These are phyloP conservation scores for Rhynchopsitta pachyrhyncha DNA, from an alignment of 2,113 vertebrate species.

Conservation along the genomic window DNA sequence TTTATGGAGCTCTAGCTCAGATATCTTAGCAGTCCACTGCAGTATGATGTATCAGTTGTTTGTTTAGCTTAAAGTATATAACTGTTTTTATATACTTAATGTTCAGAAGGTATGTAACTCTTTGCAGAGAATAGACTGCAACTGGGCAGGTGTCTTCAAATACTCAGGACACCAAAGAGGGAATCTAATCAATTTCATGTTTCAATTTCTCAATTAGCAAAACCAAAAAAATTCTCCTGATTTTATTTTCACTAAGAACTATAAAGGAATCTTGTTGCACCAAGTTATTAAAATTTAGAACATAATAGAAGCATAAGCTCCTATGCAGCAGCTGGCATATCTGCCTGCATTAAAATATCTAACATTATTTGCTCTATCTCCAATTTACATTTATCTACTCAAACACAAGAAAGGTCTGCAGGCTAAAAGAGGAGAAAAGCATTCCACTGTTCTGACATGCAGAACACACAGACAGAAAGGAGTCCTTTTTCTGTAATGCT, in stretches of 20 bases:
- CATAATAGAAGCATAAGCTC: slow-evolving; percentile 64
- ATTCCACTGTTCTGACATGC: background rate
- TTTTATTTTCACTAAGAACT: slow-evolving; percentile 41
- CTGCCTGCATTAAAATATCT: slow-evolving; percentile 67
- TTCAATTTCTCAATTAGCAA: background rate
- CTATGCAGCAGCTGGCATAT: slow-evolving; percentile 56
- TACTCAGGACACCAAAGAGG: background rate
- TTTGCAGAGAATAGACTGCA: background rate
- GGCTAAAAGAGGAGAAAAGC: slow-evolving; percentile 56
- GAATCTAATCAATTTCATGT: background rate
- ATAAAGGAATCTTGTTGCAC: slow-evolving; percentile 32
- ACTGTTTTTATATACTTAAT: background rate
- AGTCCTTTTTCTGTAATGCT: slow-evolving; percentile 50
- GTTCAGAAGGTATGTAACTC: background rate
- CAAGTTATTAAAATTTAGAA: slow-evolving; percentile 66
- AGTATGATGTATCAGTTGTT: background rate
- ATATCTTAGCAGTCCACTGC: background rate
- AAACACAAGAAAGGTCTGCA: slow-evolving; percentile 65
- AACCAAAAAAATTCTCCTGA: background rate
- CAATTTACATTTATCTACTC: slow-evolving; percentile 73
- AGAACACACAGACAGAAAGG: slow-evolving; percentile 37
- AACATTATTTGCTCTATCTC: slow-evolving; percentile 68
- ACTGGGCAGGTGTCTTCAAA: fast-evolving
- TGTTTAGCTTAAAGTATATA: background rate
- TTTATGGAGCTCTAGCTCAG: background rate